These are phyloP conservation scores for Sebastes wilsoni DNA, from an alignment of 2,797 vertebrate species.

Conservation along the genomic window DNA sequence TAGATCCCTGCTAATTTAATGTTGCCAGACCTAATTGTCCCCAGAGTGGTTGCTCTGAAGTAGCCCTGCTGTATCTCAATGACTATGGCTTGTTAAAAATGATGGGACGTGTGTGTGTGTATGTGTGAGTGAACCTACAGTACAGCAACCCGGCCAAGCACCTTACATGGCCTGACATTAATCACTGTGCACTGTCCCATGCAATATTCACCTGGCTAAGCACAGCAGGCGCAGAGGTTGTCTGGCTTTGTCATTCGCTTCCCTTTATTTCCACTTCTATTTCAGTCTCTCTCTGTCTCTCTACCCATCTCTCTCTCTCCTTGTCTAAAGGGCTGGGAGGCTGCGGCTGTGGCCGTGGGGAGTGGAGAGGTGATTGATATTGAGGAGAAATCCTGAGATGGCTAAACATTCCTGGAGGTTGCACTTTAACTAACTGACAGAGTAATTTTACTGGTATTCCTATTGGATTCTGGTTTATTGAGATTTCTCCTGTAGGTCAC, in stretches of 20 bases:
- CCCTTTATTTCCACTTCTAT: constrained; percentile 54
- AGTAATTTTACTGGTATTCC: background rate
- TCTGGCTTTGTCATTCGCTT: constrained; percentile 50
- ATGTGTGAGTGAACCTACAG: constrained; percentile 25
- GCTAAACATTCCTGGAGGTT: constrained; percentile 16
- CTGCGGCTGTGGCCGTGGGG: constrained; percentile 2
- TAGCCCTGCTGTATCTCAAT: constrained; percentile 61
- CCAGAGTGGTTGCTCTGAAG: constrained; percentile 63
- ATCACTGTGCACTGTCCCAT: constrained; percentile 71
- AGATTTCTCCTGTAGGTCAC: background rate
- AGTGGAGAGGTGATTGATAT: constrained; percentile 10
- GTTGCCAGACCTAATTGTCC: constrained; percentile 72
- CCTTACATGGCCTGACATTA: constrained; percentile 75
- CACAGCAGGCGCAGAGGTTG: constrained; percentile 57
- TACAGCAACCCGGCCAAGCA: constrained; percentile 38
- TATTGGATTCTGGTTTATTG: background rate
- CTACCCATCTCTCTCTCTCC: constrained; percentile 8
- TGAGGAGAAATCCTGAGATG: constrained; percentile 16
- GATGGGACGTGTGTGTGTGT: constrained; percentile 43
- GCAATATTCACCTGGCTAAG: constrained; percentile 75
- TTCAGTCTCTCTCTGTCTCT: constrained; percentile 28
- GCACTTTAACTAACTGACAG: background rate
- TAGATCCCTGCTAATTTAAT: constrained; percentile 74
- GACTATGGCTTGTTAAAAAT: constrained; percentile 61
- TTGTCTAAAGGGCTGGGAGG: constrained; percentile 9